Evolutionary conservation across 2,888 invertebrate species (phyloP), one percentile per base, ranked within the genome.

Genomic region (Dioctria linearis): DNA sequence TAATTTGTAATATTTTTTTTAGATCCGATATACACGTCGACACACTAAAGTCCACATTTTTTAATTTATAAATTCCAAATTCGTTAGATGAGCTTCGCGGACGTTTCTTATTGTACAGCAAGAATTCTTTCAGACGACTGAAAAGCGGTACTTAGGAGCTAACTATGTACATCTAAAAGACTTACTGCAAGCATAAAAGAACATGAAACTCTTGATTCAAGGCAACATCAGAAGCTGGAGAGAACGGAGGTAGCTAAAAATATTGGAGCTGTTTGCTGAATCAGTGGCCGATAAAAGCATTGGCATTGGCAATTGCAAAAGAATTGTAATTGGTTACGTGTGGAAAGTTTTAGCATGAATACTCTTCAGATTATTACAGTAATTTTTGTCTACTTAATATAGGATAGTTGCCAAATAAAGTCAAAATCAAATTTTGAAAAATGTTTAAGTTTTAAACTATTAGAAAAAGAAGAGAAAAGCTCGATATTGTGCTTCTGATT

Each of bases 51-150:
- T 25, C 25, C 25, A 25, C 25, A 25, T 25, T 25, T 25, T 25
- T 25, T 51, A 51, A 51, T 51, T 51, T 3, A 4, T n/a, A 54
- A 54, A 54, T 11, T 54, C 54, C 43, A 54, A 59, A 59, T 75
- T 59, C 73, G 73, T 75, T 75, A 75, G 43, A 57, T 25, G 73
- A 75, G 59, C 73, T 43, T 59, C 59, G 59, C 25, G 59, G 59
- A 42, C 59, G 51, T 75, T 43, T 75, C 59, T 75, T 75, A 75
- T 75, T 75, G 43, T 59, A 75, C 73, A 13, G 59, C 59, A 75
- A 40, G 73, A 75, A 57, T 42, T 59, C 73, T 75, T 75, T 13
- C 57, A 75, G 59, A 42, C 73, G 59, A 75, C 73, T 75, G 46
- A 46, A 67, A 46, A 49, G 13, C 67, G 49, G 67, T 51, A 51